Evolutionary conservation across 1,140 invertebrate genomes (phyloP), one percentile per base, ranked within the genome.

Genomic region (Diachasmimorpha longicaudata): DNA sequence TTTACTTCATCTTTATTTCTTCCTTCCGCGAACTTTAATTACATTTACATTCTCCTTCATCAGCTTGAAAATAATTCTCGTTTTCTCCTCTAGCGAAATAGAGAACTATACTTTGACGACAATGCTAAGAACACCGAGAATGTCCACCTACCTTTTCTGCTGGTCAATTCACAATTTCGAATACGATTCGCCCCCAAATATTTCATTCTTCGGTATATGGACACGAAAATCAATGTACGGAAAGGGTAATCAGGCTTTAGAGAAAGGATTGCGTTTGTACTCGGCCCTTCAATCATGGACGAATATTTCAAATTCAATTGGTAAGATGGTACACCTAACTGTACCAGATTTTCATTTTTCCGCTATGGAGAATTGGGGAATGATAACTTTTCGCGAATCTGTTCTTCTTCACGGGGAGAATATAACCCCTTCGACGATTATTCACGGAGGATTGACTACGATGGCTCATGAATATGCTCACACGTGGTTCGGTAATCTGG

Each of bases 381-480:
- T 90, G 21, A 89, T 92, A 13, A 91, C 90, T 0, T 91, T 88
- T 74, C 92, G 95, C 70, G 95, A 96, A 84, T 93, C 93, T 0
- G 90, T 91, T 3, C 85, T 96, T 16, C 87, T 97, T 0, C 92
- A 92, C 79, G 92, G 95, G 80, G 86, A 89, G 4, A 85, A 83
- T 0, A 86, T 90, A 0, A 91, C 93, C 0, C 90, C 92, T 0
- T 88, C 91, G 0, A 82, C 83, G 10, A 89, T 90, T 55, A 91
- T 93, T 80, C 90, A 93, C 58, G 84, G 87, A 8, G 92, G 95
- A 8, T 92, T 94, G 0, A 90, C 84, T 9, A 91, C 92, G 5
- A 90, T 97, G 36, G 92, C 93, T 0, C 96, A 97, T 83, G 96
- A 97, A 85, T 84, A 97, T 10, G 93, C 94, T 0, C 96, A 97